A percentile compares a stretch with the other conserved stretches of the same genome.
phyloP scores from a whole-genome alignment of 2,797 vertebrate species.

The Hydrocynus forskahlii region DNA sequence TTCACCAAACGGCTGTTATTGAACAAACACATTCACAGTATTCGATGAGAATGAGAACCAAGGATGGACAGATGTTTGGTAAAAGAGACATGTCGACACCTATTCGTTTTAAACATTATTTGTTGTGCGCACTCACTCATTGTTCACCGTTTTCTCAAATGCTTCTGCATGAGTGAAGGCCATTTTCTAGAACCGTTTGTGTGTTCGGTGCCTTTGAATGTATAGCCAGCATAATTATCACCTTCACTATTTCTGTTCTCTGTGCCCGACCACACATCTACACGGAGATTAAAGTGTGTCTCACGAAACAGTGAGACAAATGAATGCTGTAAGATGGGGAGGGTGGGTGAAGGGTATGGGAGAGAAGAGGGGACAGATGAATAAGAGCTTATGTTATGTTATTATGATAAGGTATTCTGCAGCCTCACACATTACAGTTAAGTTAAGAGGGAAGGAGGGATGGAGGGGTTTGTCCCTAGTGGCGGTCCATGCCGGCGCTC shows the following conservation, averaged over 20 bases:
- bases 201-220: conserved; percentile 10
- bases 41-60: conserved; percentile 40
- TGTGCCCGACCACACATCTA: conserved; percentile 12
- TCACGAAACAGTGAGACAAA: conserved; percentile 57
- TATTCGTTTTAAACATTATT: conserved; percentile 41
- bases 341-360: neutral
- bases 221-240: conserved; percentile 8
- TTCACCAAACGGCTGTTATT: neutral
- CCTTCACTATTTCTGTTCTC: conserved; percentile 5
- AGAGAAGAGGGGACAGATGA: conserved; percentile 66
- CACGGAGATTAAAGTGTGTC: conserved; percentile 61
- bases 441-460: conserved; percentile 55
- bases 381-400: conserved; percentile 79
- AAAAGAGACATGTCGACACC: conserved; percentile 2
- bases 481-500: conserved; percentile 97
- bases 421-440: conserved; percentile 75
- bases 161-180: neutral
- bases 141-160: neutral
- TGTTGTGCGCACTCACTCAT: conserved; percentile 21
- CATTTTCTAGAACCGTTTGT: conserved; percentile 5
- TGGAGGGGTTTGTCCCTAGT: conserved; percentile 84
- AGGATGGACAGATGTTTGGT: conserved; percentile 39
- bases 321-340: conserved; percentile 57
- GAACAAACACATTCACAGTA: conserved; percentile 53
- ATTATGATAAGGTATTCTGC: conserved; percentile 80